phyloP scores from a whole-genome alignment of 1,140 invertebrate species.

The Drosophila triauraria region DNA sequence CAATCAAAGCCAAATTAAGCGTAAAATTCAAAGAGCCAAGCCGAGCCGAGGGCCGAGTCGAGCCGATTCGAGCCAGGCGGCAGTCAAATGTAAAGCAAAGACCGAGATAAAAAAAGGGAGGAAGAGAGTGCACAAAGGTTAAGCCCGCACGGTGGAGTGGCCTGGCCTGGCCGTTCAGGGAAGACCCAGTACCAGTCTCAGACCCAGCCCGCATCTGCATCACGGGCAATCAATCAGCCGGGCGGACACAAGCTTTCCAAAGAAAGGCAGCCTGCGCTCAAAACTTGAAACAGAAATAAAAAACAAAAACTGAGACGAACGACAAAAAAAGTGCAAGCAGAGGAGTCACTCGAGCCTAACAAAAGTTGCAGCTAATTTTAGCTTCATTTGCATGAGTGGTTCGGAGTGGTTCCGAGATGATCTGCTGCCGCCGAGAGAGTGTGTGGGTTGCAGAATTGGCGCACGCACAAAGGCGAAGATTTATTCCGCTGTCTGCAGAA shows the following conservation, averaged over 20 bases:
- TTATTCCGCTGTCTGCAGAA: slow-evolving; percentile 25
- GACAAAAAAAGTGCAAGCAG: slow-evolving; percentile 56
- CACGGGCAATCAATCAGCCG: slow-evolving; percentile 73
- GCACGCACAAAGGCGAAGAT: slow-evolving; percentile 71
- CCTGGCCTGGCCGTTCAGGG: slow-evolving; percentile 41
- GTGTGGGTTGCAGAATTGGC: slow-evolving; percentile 66
- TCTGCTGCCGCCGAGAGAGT: slow-evolving; percentile 6
- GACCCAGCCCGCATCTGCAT: slow-evolving; percentile 38
- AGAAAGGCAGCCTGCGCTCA: slow-evolving; percentile 58
- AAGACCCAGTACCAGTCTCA: slow-evolving; percentile 18
- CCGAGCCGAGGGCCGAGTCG: slow-evolving; percentile 4
- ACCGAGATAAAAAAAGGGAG: slow-evolving; percentile 1
- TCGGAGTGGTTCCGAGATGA: slow-evolving; percentile 22
- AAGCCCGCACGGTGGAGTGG: slow-evolving; percentile 60
- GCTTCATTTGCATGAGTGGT: slow-evolving; percentile 51
- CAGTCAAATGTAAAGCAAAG: slow-evolving; percentile 44
- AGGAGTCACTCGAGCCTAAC: slow-evolving; percentile 53
- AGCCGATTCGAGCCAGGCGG: slow-evolving; percentile 2
- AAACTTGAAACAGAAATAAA: slow-evolving; percentile 33
- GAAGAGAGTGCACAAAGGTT: slow-evolving; percentile 67
- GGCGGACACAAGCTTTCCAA: slow-evolving; percentile 68
- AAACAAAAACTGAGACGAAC: slow-evolving; percentile 1
- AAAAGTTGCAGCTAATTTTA: slow-evolving; percentile 68
- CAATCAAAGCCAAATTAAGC: slow-evolving; percentile 82
- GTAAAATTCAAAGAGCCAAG: slow-evolving; percentile 63